Conservation (phyloP, 53 echinoderm and acorn worm genomes). For the Holothuria leucospilota region DNA sequence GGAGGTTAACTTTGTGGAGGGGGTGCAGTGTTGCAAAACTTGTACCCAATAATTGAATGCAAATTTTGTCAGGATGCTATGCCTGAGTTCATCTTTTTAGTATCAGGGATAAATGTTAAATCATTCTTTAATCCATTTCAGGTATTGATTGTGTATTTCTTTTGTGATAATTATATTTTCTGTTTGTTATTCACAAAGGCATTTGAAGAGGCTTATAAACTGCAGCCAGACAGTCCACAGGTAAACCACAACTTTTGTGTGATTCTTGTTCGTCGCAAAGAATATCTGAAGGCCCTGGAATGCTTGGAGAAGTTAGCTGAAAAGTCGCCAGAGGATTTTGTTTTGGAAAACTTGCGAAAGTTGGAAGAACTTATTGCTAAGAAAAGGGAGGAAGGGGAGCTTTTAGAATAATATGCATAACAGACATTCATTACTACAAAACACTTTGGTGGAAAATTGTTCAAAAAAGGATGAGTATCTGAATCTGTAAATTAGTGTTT, state of each 20-base stretch:
- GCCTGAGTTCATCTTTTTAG: neutral
- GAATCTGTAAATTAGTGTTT: too few relatives aligned
- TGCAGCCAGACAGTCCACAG: constrained; percentile 1
- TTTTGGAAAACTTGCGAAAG: neutral
- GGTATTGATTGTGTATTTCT: neutral
- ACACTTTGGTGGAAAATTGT: too few relatives aligned
- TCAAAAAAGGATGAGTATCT: too few relatives aligned
- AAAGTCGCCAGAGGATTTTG: neutral
- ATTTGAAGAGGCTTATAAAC: constrained; percentile 17
- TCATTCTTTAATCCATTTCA: neutral
- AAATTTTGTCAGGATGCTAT: neutral
- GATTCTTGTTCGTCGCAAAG: neutral
- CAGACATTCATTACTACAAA: too few relatives aligned
- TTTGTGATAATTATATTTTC: neutral
- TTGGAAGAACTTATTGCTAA: constrained; percentile 8
- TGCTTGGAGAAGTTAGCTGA: neutral
- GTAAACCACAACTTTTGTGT: constrained; percentile 39
- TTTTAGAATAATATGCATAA: neutral
- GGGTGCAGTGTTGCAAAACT: too few relatives aligned
- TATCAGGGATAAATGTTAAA: too few relatives aligned
- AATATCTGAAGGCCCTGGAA: constrained; percentile 9
- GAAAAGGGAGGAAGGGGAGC: neutral
- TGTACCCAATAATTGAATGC: neutral
- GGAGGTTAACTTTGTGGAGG: too few relatives aligned
- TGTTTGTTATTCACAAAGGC: neutral